Conservation (phyloP, 1,140 invertebrate species). For the Drosophila arizonae region DNA sequence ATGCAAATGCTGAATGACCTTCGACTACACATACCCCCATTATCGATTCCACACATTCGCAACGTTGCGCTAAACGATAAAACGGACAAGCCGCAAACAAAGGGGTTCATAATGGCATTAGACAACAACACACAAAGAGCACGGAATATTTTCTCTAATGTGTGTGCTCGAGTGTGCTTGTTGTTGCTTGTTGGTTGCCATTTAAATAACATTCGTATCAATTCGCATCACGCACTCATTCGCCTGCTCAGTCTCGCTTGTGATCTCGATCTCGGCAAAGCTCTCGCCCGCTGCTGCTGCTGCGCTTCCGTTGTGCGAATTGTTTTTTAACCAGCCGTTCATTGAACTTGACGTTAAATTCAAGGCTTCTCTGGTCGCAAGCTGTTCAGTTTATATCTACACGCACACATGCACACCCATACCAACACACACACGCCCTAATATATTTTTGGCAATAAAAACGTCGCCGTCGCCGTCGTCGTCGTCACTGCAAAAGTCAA, state of each 20-base stretch:
- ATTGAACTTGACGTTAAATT: constrained; percentile 59
- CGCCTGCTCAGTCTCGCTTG: constrained; percentile 41
- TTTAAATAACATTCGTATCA: constrained; percentile 43
- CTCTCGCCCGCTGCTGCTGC: constrained; percentile 11
- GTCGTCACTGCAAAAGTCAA: constrained; percentile 60
- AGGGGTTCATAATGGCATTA: constrained; percentile 48
- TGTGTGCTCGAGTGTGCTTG: constrained; percentile 12
- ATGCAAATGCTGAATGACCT: constrained; percentile 35
- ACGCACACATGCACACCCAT: constrained; percentile 8
- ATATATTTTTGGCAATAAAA: constrained; percentile 73
- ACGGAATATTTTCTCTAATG: constrained; percentile 39
- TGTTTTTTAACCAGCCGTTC: constrained; percentile 59
- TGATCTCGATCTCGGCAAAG: constrained; percentile 47
- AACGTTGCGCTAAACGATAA: constrained; percentile 43
- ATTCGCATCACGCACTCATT: constrained; percentile 43
- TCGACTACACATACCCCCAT: constrained; percentile 27
- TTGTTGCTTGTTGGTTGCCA: constrained; percentile 14
- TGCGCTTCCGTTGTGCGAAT: constrained; percentile 42
- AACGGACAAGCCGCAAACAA: constrained; percentile 23
- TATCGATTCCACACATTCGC: constrained; percentile 49
- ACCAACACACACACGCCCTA: constrained; percentile 30
- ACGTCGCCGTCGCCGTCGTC: constrained; percentile 52
- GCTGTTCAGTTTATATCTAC: constrained; percentile 45
- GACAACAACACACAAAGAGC: constrained; percentile 30
- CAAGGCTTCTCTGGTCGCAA: constrained; percentile 61